Conservation (phyloP, 2,113 vertebrate species). For the Artemisiospiza belli region DNA sequence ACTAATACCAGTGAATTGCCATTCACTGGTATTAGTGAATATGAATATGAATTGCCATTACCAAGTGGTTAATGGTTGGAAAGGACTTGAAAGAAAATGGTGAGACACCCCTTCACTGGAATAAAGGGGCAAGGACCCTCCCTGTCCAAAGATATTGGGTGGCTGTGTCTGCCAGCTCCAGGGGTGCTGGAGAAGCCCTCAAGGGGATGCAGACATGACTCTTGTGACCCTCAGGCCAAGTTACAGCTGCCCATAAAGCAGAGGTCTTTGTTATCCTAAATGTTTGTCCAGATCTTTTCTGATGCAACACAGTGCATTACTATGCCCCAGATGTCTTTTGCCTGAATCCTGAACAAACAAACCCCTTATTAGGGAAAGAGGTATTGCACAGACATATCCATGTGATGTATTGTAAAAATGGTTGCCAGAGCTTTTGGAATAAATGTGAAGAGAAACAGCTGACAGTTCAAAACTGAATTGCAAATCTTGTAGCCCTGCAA, state of each 20-base stretch:
- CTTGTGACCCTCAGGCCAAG: neutral
- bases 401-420: neutral
- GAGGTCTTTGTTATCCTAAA: neutral
- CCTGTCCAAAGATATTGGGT: neutral
- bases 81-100: neutral
- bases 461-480: constrained; percentile 55
- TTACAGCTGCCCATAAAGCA: neutral
- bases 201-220: neutral
- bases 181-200: neutral
- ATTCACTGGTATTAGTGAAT: neutral
- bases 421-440: constrained; percentile 14
- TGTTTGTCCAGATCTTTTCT: neutral
- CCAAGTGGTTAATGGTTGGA: neutral
- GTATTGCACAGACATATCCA: neutral
- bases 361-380: neutral
- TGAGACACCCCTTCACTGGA: neutral
- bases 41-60: neutral
- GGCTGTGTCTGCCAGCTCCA: neutral
- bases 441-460: constrained; percentile 42
- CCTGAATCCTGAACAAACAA: neutral
- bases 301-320: neutral
- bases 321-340: neutral
- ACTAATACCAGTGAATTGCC: neutral
- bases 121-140: neutral
- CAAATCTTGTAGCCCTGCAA: constrained; percentile 19